Evolutionary conservation across 2,888 invertebrate species (phyloP), one percentile per base, ranked within the genome.

Genomic region (Eumacrocentrus americanus): DNA sequence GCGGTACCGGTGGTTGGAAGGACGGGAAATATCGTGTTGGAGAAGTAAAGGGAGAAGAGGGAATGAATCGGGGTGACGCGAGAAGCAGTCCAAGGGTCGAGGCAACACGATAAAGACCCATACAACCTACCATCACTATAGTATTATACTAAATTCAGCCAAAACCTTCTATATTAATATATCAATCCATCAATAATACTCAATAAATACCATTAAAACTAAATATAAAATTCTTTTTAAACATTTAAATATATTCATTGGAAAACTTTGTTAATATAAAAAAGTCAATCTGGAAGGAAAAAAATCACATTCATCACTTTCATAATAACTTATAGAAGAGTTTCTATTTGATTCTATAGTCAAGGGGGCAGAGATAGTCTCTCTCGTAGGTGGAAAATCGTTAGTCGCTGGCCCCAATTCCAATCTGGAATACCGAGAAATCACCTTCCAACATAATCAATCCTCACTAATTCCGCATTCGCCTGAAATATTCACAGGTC

Each of bases 11-110:
- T 46, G 46, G 29, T 25, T 22, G 63, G 60, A 60, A 67, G 63
- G 63, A 65, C 64, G 66, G 48, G 59, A 54, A 61, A 64, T 66
- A 64, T 61, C 60, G 60, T 62, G 60, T 64, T 64, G 62, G 29
- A 53, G 54, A 61, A 38, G 37, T 44, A 23, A 50, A 44, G 35
- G 34, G 18, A 47, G 48, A 48, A 59, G 50, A 40, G 57, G 46
- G 54, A 44, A 50, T 4, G 48, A 58, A 25, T 20, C n/a, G 25
- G 46, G 46, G 23, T 46, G 23, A 25, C n/a, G 46, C 4, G 23
- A 25, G 46, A 46, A 44, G n/a, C 22, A 25, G 25, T 46, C 46
- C n/a, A 25, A 46, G 25, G 46, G 25, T 46, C 23, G 23, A n/a
- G 25, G 22, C 4, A 12, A 22, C 6, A 23, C 14, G n/a, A 11